phyloP scores from a whole-genome alignment of 2,797 vertebrate genomes.

The Pseudomugil gertrudae region DNA sequence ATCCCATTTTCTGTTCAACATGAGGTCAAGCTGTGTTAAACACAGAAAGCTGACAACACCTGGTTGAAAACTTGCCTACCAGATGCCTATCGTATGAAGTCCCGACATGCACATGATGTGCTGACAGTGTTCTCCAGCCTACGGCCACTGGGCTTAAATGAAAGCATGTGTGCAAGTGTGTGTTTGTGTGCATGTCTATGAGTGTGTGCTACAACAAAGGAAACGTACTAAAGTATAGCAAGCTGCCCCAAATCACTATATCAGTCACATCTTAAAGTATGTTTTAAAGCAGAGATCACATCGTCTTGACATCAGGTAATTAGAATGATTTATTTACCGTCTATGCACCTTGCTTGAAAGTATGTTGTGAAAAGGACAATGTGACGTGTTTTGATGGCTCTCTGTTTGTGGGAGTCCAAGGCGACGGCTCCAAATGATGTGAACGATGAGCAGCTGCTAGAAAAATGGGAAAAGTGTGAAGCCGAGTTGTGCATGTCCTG shows the following conservation, averaged over 20 bases:
- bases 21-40: constrained; percentile 56
- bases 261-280: constrained; percentile 22
- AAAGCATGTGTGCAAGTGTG: neutral
- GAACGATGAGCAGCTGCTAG: constrained; percentile 30
- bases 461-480: constrained; percentile 19
- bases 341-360: constrained; percentile 36
- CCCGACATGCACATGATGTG: neutral
- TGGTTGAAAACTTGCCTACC: constrained; percentile 11
- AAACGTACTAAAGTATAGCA: neutral
- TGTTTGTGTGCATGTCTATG: neutral
- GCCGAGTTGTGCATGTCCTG: constrained; percentile 13
- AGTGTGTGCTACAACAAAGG: neutral
- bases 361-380: constrained; percentile 57
- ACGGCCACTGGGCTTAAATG: neutral
- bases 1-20: constrained; percentile 46
- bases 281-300: constrained; percentile 49
- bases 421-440: constrained; percentile 43
- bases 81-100: neutral
- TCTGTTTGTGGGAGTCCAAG: constrained; percentile 24
- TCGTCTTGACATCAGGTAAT: constrained; percentile 44
- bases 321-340: constrained; percentile 56
- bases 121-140: constrained; percentile 16
- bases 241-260: neutral
- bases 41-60: constrained; percentile 27
- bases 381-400: constrained; percentile 71